Conservation (phyloP, 2,888 invertebrate genomes). For the Drosophila prostipennis region DNA sequence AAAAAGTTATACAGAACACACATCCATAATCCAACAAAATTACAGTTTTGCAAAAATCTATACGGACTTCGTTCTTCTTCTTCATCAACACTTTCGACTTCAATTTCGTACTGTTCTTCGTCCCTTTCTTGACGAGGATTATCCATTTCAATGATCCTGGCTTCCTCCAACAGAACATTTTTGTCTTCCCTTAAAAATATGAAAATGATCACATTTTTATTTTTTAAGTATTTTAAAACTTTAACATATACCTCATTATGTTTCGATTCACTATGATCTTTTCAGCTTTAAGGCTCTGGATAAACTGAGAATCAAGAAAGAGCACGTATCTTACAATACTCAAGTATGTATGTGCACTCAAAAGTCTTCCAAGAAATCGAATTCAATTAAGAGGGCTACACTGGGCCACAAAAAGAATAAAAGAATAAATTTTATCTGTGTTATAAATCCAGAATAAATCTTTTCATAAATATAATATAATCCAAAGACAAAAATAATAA, state of each 20-base stretch:
- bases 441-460: too few species aligned
- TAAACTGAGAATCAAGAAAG: constrained; percentile 43
- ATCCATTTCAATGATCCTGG: constrained; percentile 9
- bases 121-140: background rate
- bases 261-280: constrained; percentile 10
- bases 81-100: background rate
- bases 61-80: background rate
- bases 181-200: constrained; percentile 39
- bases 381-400: background rate
- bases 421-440: too few species aligned
- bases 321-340: constrained; percentile 1
- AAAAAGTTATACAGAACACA: constrained; percentile 51
- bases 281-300: constrained; percentile 22
- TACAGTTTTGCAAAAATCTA: constrained; percentile 13
- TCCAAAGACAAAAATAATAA: too few species aligned
- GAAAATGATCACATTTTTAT: background rate
- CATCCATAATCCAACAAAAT: constrained; percentile 26
- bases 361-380: constrained; percentile 1
- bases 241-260: constrained; percentile 17
- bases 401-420: background rate
- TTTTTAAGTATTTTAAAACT: background rate
- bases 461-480: too few species aligned
- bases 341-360: background rate
- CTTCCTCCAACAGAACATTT: constrained; percentile 31
- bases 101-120: background rate